Percentiles rank a stretch among this genome's conserved stretches.
Evolutionary conservation across 2,888 invertebrate genomes (phyloP).

Genomic region (Lithophane leautieri): DNA sequence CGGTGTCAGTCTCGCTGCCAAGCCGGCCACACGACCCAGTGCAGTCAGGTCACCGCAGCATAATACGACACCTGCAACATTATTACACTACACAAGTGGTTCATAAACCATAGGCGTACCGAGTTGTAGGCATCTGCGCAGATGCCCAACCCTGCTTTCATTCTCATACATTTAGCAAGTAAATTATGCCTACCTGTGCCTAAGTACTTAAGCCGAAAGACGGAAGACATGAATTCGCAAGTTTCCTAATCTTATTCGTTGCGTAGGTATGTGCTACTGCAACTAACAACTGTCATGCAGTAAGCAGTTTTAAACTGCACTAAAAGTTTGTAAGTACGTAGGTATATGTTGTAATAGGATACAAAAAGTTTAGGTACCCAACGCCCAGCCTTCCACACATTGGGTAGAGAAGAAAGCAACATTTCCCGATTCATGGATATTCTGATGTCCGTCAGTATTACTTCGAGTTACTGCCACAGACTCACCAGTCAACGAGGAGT

Average conservation of each 20-base stretch:
- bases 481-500: slow-evolving; percentile 98
- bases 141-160: neutral
- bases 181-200: neutral
- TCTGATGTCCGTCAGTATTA: slow-evolving; percentile 96
- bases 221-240: neutral
- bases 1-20: slow-evolving; percentile 97
- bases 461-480: slow-evolving; percentile 96
- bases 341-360: neutral
- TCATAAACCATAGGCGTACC: neutral
- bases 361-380: slow-evolving; percentile 86
- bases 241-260: neutral
- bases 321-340: too few species aligned
- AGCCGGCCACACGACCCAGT: slow-evolving; percentile 97
- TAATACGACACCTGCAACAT: slow-evolving; percentile 92
- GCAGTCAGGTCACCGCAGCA: slow-evolving; percentile 95
- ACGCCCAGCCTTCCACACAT: slow-evolving; percentile 97
- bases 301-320: neutral
- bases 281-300: neutral
- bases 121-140: too few species aligned
- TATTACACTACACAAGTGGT: neutral
- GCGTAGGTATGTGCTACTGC: neutral
- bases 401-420: slow-evolving; percentile 98
- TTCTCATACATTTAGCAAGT: neutral
- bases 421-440: slow-evolving; percentile 97
- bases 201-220: neutral